These are phyloP conservation scores for Aplysia californica DNA, from an alignment of 1,140 invertebrate species.

Conservation along the genomic window DNA sequence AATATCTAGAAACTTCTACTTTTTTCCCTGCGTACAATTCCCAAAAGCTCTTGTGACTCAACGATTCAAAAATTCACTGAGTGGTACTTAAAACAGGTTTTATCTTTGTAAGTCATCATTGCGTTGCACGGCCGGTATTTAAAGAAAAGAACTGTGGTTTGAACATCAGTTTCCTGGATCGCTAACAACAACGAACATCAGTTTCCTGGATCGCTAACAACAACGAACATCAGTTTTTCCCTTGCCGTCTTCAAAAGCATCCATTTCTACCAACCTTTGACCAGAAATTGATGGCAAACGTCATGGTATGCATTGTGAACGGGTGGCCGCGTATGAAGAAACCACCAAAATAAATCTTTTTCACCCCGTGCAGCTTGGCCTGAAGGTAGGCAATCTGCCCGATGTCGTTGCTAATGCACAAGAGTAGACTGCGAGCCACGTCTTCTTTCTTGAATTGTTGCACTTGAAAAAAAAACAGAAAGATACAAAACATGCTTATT, in stretches of 20 bases:
- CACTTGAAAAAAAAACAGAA: conserved; percentile 37
- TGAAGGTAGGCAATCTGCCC: conserved; percentile 82
- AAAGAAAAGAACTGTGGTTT: not conserved
- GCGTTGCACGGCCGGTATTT: too few species aligned
- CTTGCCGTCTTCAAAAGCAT: too few species aligned
- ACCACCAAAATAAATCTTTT: conserved; percentile 80
- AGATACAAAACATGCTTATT: not conserved
- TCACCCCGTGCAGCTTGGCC: conserved; percentile 72
- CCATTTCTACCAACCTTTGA: conserved; percentile 70
- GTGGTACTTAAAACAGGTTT: too few species aligned
- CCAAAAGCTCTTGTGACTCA: too few species aligned
- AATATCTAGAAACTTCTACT: too few species aligned
- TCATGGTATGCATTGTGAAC: conserved; percentile 81
- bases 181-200: too few species aligned
- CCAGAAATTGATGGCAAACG: conserved; percentile 82
- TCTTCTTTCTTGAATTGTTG: conserved; percentile 72
- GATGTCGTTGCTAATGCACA: conserved; percentile 83
- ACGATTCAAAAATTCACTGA: too few species aligned
- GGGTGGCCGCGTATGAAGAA: conserved; percentile 83
- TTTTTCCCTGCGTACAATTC: too few species aligned
- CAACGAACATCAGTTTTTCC: not conserved
- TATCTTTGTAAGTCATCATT: too few species aligned
- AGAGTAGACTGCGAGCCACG: conserved; percentile 78
- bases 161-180: not conserved
- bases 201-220: not conserved